Conservation (phyloP, 2,888 invertebrate genomes). For the Ferdinandea cuprea region DNA sequence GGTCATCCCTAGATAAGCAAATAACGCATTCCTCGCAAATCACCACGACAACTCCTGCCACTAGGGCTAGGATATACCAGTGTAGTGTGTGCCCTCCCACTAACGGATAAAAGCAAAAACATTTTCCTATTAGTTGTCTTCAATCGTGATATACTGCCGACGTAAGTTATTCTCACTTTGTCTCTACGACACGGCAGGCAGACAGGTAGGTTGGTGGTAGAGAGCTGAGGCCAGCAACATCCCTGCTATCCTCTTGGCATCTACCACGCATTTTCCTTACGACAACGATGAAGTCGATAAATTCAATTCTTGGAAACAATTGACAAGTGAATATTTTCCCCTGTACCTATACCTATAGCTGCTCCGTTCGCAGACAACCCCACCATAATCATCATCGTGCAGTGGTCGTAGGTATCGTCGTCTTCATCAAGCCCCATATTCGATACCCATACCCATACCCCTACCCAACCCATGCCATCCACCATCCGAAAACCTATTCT, state of each 20-base stretch:
- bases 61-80: not conserved
- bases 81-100: constrained; percentile 7
- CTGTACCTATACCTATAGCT: not conserved
- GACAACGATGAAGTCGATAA: constrained; percentile 64
- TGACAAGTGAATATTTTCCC: constrained; percentile 71
- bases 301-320: constrained; percentile 72
- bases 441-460: not conserved
- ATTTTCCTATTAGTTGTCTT: constrained; percentile 73
- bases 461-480: not conserved
- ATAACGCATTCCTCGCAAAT: constrained; percentile 54
- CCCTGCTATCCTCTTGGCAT: constrained; percentile 31
- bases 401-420: constrained; percentile 54
- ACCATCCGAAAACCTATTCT: constrained; percentile 30
- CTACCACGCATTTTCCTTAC: constrained; percentile 34
- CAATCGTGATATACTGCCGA: constrained; percentile 73
- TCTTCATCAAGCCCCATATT: constrained; percentile 47
- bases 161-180: constrained; percentile 68
- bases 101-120: constrained; percentile 49
- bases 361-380: constrained; percentile 21
- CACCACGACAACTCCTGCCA: constrained; percentile 1
- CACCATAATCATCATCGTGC: constrained; percentile 56
- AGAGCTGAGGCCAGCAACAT: constrained; percentile 18
- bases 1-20: constrained; percentile 63
- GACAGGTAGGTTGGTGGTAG: constrained; percentile 4
- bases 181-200: constrained; percentile 23